Percentiles rank a stretch among this genome's conserved stretches.
These are phyloP conservation scores for Eueides isabella DNA, from an alignment of 1,140 invertebrate species.

Conservation along the genomic window DNA sequence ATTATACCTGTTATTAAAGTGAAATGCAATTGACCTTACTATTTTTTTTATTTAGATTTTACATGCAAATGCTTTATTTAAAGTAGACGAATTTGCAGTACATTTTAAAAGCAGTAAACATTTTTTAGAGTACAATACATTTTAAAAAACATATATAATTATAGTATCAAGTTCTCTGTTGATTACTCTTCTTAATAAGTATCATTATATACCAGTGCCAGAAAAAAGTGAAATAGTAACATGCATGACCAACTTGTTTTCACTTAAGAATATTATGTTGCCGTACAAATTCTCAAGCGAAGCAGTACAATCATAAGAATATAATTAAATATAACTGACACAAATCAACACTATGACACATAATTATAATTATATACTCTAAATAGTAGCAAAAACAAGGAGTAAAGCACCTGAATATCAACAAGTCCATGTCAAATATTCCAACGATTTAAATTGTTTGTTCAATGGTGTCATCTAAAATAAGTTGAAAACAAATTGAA, in stretches of 20 bases:
- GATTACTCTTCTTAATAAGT: too few relatives aligned
- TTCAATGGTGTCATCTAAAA: constrained; percentile 8
- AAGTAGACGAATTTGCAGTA: background rate
- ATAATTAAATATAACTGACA: background rate
- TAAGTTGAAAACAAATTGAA: constrained; percentile 6
- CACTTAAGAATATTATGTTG: background rate
- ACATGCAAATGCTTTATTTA: background rate
- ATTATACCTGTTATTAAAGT: constrained; percentile 1
- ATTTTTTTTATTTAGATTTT: background rate
- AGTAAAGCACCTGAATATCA: background rate
- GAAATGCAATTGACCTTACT: background rate
- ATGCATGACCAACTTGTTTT: background rate
- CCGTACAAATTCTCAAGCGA: background rate
- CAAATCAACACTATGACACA: background rate
- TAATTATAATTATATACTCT: background rate
- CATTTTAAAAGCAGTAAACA: too few relatives aligned
- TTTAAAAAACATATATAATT: too few relatives aligned
- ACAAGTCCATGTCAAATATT: constrained; percentile 2
- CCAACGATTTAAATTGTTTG: background rate
- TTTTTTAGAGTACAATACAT: too few relatives aligned
- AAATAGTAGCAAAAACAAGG: constrained; percentile 8
- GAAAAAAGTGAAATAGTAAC: background rate
- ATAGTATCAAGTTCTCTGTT: too few relatives aligned
- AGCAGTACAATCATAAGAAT: background rate
- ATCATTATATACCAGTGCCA: background rate